Base-by-base conservation (phyloP, 1,140 invertebrate species). In the Aporrectodea caliginosa region DNA sequence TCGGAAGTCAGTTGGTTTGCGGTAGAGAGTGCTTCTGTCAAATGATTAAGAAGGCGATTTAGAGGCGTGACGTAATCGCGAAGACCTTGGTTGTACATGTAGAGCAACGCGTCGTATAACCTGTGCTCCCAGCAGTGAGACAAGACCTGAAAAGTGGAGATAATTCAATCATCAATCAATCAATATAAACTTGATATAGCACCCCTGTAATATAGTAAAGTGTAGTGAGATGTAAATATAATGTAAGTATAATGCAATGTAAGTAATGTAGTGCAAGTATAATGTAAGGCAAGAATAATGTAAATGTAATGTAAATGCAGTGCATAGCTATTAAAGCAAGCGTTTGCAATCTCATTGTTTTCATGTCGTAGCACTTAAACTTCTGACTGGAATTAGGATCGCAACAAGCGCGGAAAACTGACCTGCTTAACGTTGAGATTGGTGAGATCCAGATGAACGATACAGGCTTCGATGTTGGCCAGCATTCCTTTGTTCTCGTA, bases 381-480 rank as follows among this genome's bases (percentile, higher is more conserved):
- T n/a, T n/a, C n/a, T n/a, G n/a, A n/a, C n/a, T n/a, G n/a, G n/a
- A n/a, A n/a, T n/a, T n/a, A n/a, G n/a, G n/a, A n/a, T n/a, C n/a
- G n/a, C n/a, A n/a, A n/a, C n/a, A n/a, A n/a, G n/a, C n/a, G n/a
- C n/a, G n/a, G n/a, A n/a, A n/a, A n/a, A 72, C 80, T 78, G 81
- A 93, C 92, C 88, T 97, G 94, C 87, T 97, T 93, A 70, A 98
- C 91, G 88, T 98, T 95, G 34, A 98, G 87, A 82, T 93, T 95
- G 78, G 91, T 91, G 74, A 97, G 92, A 79, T 95, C 92, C 35
- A 97, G 87, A 84, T 94, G 92, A 6, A 95, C 91, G 58, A 96
- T 91, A 79, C 95, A 92, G 2, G 92, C 91, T 85, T 97, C 94
- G 16, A 97, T 88, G 71, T 91, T 90, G 85, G 92, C 90, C 77